Evolutionary conservation across 2,113 vertebrate species (phyloP).

Genomic region (Corythoichthys intestinalis): DNA sequence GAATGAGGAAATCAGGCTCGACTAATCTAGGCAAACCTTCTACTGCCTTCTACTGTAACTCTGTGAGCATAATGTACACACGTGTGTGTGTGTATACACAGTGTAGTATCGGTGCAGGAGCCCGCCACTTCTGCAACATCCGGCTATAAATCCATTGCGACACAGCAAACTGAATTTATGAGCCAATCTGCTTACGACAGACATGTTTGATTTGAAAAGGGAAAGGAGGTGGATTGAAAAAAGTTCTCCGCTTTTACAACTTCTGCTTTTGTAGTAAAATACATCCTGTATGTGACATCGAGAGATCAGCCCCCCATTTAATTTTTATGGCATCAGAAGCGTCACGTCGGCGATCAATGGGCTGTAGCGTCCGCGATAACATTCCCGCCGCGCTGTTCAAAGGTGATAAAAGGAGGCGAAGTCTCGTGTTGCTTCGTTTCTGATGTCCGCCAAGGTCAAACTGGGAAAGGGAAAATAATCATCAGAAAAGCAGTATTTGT

Average conservation of each 20-base stretch:
- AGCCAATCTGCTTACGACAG: constrained; percentile 94
- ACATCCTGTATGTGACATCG: neutral
- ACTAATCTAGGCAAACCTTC: constrained; percentile 88
- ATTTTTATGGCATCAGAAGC: neutral
- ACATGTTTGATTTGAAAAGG: constrained; percentile 71
- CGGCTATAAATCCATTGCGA: constrained; percentile 99
- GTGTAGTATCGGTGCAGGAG: constrained; percentile 37
- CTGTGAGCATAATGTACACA: constrained; percentile 4
- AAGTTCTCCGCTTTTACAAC: constrained; percentile 19
- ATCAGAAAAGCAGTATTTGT: too few relatives aligned
- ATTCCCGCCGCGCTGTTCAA: neutral
- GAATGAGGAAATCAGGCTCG: constrained; percentile 94
- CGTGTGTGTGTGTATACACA: neutral
- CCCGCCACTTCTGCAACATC: constrained; percentile 96
- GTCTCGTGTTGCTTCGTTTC: neutral
- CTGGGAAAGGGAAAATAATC: too few relatives aligned
- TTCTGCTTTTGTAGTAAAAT: constrained; percentile 33
- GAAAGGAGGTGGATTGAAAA: constrained; percentile 46
- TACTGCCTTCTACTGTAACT: constrained; percentile 38
- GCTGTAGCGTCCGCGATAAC: constrained; percentile 14
- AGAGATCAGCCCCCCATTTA: neutral
- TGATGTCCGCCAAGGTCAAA: neutral
- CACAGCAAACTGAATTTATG: constrained; percentile 98
- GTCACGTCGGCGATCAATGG: neutral
- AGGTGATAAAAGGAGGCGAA: constrained; percentile 5